Conservation (phyloP, 2,888 invertebrate species). For the Silvanus unidentatus region DNA sequence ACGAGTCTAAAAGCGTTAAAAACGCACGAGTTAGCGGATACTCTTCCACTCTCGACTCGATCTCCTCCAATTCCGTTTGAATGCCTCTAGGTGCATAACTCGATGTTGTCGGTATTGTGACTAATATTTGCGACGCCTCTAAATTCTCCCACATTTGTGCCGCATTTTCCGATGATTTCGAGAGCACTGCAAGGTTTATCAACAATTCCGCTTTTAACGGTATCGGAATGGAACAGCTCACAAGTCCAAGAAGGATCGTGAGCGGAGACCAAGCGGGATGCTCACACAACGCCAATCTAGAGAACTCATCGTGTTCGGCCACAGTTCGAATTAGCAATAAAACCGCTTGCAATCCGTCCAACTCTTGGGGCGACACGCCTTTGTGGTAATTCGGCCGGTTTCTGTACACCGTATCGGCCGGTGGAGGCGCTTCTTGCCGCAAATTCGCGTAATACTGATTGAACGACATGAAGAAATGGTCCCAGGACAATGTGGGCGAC, state of each 20-base stretch:
- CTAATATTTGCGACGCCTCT: slow-evolving; percentile 74
- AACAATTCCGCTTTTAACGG: slow-evolving; percentile 79
- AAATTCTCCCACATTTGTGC: slow-evolving; percentile 79
- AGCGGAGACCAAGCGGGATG: slow-evolving; percentile 84
- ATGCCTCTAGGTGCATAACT: slow-evolving; percentile 62
- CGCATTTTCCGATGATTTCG: slow-evolving; percentile 71
- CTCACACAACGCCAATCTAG: slow-evolving; percentile 76
- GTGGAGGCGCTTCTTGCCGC: slow-evolving; percentile 62
- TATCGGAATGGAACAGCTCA: slow-evolving; percentile 82
- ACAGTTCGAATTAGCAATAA: slow-evolving; percentile 71
- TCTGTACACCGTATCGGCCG: slow-evolving; percentile 59
- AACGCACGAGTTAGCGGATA: slow-evolving; percentile 80
- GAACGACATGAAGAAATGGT: slow-evolving; percentile 78
- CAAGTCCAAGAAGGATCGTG: slow-evolving; percentile 71
- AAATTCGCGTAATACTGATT: slow-evolving; percentile 65
- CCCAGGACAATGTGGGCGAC: slow-evolving; percentile 62
- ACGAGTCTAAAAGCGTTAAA: slow-evolving; percentile 64
- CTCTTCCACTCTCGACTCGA: slow-evolving; percentile 84
- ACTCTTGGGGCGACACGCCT: slow-evolving; percentile 71
- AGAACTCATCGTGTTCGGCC: slow-evolving; percentile 72
- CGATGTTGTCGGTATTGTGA: slow-evolving; percentile 58
- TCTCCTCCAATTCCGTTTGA: slow-evolving; percentile 83
- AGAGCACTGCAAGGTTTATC: slow-evolving; percentile 71
- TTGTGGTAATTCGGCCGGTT: slow-evolving; percentile 44
- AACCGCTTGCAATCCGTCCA: slow-evolving; percentile 80